These are phyloP conservation scores for Apamea sordens DNA, from an alignment of 2,888 invertebrate genomes.

Conservation along the genomic window DNA sequence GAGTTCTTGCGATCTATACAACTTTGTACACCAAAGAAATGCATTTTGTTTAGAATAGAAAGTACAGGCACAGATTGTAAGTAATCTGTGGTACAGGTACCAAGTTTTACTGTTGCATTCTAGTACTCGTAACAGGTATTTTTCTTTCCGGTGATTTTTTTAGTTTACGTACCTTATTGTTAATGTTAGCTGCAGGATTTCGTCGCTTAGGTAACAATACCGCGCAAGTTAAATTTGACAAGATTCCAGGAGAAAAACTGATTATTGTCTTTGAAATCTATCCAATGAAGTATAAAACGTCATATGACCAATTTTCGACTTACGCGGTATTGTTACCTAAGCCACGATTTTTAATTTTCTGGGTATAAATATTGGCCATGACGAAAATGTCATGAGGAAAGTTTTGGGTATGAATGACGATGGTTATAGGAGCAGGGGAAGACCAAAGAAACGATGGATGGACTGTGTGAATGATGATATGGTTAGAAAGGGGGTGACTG, in stretches of 20 bases:
- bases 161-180: not conserved
- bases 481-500: not conserved
- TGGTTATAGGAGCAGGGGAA: not conserved
- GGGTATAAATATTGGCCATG: not conserved
- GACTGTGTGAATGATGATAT: not conserved
- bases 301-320: too few relatives aligned
- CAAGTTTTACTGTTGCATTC: not conserved
- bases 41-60: conserved; percentile 44
- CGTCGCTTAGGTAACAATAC: too few relatives aligned
- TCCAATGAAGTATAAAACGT: too few relatives aligned
- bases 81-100: not conserved
- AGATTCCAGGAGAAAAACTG: too few relatives aligned
- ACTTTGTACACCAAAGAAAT: conserved; percentile 68
- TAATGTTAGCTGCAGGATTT: not conserved
- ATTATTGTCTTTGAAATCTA: too few relatives aligned
- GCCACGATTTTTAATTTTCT: not conserved
- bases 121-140: not conserved
- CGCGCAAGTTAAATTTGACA: too few relatives aligned
- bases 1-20: conserved; percentile 70
- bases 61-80: not conserved
- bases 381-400: too few relatives aligned
- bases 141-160: not conserved
- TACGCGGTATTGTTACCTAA: too few relatives aligned
- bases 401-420: not conserved
- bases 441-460: not conserved